Evolutionary conservation across 1,140 invertebrate genomes (phyloP).

Genomic region (Papilio machaon): DNA sequence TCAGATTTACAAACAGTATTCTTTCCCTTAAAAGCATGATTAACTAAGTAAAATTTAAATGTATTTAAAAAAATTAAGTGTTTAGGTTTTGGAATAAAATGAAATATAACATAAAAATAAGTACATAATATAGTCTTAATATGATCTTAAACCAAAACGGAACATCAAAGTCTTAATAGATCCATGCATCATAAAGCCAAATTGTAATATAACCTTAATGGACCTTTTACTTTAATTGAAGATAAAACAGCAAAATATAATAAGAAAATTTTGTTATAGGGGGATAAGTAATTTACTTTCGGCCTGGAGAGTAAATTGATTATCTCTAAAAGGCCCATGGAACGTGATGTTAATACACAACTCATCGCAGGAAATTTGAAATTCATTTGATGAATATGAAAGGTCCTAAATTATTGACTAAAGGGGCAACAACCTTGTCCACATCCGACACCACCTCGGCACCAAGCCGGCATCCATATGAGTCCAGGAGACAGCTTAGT

Average conservation of each 20-base stretch:
- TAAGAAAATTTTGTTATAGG: constrained; percentile 14
- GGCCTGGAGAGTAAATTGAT: constrained; percentile 9
- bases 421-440: too few species aligned
- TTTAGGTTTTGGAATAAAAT: too few species aligned
- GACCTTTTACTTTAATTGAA: constrained; percentile 19
- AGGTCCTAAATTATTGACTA: not conserved
- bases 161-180: not conserved
- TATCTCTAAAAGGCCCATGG: constrained; percentile 19
- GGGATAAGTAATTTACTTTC: constrained; percentile 22
- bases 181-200: not conserved
- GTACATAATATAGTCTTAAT: too few species aligned
- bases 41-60: too few species aligned
- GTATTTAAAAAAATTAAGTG: too few species aligned
- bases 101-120: too few species aligned
- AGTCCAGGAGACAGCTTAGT: too few species aligned
- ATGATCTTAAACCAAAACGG: not conserved
- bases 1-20: too few species aligned
- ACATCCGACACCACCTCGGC: too few species aligned
- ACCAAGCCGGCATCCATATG: too few species aligned
- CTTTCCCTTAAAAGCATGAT: too few species aligned
- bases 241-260: constrained; percentile 22
- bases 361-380: not conserved
- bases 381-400: not conserved
- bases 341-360: constrained; percentile 12
- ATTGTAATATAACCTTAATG: not conserved